Conservation (phyloP, 1,140 invertebrate species). For the Diprion similis region DNA sequence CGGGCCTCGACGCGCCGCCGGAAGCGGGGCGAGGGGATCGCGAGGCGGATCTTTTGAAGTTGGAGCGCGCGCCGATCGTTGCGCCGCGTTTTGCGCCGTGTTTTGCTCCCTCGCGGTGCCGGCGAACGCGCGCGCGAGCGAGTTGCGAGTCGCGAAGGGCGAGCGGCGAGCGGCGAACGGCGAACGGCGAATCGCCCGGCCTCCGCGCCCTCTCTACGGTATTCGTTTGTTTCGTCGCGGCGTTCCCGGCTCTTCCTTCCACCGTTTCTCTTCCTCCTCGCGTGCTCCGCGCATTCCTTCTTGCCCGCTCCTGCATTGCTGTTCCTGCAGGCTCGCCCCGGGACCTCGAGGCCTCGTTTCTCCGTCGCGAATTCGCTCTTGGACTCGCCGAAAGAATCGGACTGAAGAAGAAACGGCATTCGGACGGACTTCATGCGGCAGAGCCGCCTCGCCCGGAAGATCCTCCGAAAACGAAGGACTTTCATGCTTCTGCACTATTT, state of each 20-base stretch:
- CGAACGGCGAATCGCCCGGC: no score
- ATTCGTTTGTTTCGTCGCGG: slow-evolving; percentile 4
- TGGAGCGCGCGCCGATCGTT: background rate
- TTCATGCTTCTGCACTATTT: slow-evolving; percentile 10
- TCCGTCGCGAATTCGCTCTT: slow-evolving; percentile 22
- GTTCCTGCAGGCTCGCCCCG: background rate
- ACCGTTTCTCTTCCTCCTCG: background rate
- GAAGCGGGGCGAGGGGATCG: slow-evolving; percentile 24
- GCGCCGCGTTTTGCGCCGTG: background rate
- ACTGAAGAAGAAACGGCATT: slow-evolving; percentile 22
- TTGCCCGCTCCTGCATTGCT: background rate
- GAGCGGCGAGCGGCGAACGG: background rate
- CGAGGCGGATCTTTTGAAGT: background rate
- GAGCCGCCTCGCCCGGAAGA: slow-evolving; percentile 20
- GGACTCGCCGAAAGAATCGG: slow-evolving; percentile 35
- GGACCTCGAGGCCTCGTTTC: slow-evolving; percentile 12
- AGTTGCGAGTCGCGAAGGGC: background rate
- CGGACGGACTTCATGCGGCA: slow-evolving; percentile 21
- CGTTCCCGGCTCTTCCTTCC: background rate
- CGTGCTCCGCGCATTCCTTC: background rate
- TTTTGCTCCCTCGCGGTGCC: slow-evolving; percentile 3
- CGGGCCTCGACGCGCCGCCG: slow-evolving; percentile 22
- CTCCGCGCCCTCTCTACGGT: background rate
- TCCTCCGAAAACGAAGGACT: slow-evolving; percentile 23
- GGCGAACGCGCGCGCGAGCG: slow-evolving; percentile 2